Evolutionary conservation across 2,888 invertebrate genomes (phyloP).

Genomic region (Sarcophaga subvicina): DNA sequence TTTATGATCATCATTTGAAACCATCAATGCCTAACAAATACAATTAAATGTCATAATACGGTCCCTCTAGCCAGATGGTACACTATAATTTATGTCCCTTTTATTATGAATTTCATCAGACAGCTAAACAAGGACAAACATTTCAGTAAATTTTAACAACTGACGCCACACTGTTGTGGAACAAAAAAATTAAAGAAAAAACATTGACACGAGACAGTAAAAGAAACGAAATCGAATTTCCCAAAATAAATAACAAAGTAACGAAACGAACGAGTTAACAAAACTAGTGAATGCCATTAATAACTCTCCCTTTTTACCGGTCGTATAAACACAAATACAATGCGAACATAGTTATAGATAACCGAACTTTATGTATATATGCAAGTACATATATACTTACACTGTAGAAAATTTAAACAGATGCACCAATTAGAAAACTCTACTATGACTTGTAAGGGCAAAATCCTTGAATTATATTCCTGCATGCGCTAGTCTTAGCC

Average conservation of each 20-base stretch:
- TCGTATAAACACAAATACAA: conserved; percentile 13
- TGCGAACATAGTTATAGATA: neutral
- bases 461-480: no score
- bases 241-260: conserved; percentile 35
- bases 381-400: neutral
- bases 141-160: conserved; percentile 27
- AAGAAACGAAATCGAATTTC: conserved; percentile 65
- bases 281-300: conserved; percentile 53
- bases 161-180: neutral
- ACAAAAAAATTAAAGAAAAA: conserved; percentile 3
- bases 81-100: no score
- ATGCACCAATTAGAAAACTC: no score
- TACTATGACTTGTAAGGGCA: no score
- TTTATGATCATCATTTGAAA: no score
- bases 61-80: no score
- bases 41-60: no score
- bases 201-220: neutral
- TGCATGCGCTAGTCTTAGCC: no score
- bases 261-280: conserved; percentile 30
- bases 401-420: neutral
- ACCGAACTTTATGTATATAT: neutral
- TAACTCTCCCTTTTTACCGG: conserved; percentile 71
- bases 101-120: neutral
- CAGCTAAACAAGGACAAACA: conserved; percentile 6
- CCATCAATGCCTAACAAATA: no score